Evolutionary conservation across 2,797 vertebrate species (phyloP).

Genomic region (Florisuga fusca): DNA sequence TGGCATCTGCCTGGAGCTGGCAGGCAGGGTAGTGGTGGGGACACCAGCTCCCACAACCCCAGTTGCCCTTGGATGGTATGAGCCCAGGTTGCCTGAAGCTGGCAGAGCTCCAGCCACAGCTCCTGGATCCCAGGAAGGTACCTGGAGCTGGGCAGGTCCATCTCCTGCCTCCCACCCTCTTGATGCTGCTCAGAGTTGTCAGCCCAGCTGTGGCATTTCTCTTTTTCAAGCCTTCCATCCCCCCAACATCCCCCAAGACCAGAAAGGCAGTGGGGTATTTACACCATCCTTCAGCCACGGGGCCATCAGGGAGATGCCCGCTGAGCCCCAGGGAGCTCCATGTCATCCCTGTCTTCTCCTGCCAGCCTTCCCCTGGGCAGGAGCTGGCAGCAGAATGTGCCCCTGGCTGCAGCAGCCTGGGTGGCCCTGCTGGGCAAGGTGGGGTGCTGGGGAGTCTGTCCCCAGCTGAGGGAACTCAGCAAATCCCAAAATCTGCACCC

Average conservation of each 20-base stretch:
- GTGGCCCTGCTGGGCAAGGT: not conserved
- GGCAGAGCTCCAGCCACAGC: rapidly evolving
- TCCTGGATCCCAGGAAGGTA: no score
- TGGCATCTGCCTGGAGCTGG: not conserved
- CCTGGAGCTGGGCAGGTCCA: not conserved
- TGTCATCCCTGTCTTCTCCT: not conserved
- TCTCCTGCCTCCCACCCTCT: not conserved
- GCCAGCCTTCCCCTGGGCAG: not conserved
- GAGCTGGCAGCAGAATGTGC: not conserved
- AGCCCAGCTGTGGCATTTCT: rapidly evolving
- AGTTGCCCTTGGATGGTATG: rapidly evolving
- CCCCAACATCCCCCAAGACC: rapidly evolving
- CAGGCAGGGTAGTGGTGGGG: not conserved
- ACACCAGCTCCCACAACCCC: not conserved
- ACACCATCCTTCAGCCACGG: rapidly evolving
- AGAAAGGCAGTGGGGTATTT: rapidly evolving
- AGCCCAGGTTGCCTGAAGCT: not conserved
- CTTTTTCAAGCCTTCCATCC: not conserved
- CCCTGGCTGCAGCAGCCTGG: not conserved
- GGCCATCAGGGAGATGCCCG: not conserved
- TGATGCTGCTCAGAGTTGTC: not conserved
- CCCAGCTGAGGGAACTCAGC: not conserved
- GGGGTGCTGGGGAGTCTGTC: not conserved
- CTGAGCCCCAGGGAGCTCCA: not conserved
- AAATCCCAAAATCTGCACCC: not conserved